phyloP scores from a whole-genome alignment of 2,113 vertebrate species.

The Anseranas semipalmata region DNA sequence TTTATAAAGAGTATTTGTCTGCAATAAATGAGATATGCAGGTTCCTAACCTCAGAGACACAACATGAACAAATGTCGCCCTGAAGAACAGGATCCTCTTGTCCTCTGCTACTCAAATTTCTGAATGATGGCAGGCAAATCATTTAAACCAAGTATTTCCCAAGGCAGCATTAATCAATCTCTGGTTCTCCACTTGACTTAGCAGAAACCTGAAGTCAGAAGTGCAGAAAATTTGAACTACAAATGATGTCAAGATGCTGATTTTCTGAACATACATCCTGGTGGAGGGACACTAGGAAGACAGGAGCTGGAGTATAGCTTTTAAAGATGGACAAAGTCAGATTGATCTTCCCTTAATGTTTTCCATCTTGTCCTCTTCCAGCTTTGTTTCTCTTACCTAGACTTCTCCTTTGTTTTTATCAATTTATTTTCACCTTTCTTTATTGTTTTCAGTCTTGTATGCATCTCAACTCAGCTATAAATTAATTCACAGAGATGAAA shows the following conservation, averaged over 20 bases:
- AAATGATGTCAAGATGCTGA: slow-evolving; percentile 3
- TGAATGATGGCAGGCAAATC: neutral
- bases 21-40: neutral
- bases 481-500: neutral
- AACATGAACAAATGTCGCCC: neutral
- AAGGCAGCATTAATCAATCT: neutral
- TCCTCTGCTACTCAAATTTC: neutral
- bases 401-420: neutral
- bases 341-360: neutral
- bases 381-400: neutral
- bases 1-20: neutral
- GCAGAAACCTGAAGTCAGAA: slow-evolving; percentile 18
- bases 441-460: neutral
- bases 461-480: neutral
- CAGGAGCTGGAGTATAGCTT: neutral
- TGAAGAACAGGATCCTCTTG: neutral
- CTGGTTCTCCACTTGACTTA: slow-evolving; percentile 13
- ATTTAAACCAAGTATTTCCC: slow-evolving; percentile 18
- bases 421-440: neutral
- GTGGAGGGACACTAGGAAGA: neutral
- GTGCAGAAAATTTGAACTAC: slow-evolving; percentile 32
- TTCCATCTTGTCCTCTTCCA: neutral
- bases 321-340: neutral
- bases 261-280: neutral
- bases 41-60: neutral